phyloP scores from a whole-genome alignment of 2,797 vertebrate genomes.

The Garrulus glandarius region DNA sequence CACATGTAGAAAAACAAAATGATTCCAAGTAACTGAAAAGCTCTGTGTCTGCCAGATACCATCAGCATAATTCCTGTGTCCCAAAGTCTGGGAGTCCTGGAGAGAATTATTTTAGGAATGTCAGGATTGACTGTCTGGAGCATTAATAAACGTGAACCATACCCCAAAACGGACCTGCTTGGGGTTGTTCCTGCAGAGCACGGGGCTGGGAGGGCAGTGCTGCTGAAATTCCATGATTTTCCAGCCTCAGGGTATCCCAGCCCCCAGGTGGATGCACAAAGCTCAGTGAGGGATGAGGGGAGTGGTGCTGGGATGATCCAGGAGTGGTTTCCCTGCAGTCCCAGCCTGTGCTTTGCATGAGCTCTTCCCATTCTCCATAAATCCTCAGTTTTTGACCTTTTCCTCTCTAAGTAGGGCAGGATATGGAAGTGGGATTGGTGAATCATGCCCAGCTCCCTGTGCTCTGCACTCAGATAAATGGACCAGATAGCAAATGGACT shows the following conservation, averaged over 20 bases:
- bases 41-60: not conserved
- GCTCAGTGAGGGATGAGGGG: not conserved
- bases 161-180: fast-evolving
- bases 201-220: not conserved
- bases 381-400: not conserved
- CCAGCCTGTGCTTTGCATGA: fast-evolving
- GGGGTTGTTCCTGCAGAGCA: not conserved
- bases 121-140: not conserved
- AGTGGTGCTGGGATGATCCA: not conserved
- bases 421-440: not conserved
- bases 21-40: not conserved
- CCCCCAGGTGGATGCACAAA: fast-evolving
- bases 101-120: not conserved
- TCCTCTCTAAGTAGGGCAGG: not conserved
- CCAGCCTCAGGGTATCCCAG: not conserved
- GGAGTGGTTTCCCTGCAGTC: not conserved
- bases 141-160: not conserved
- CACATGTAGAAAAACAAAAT: not conserved
- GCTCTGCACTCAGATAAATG: not conserved
- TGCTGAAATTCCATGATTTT: not conserved
- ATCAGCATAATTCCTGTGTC: not conserved
- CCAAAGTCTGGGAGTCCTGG: not conserved
- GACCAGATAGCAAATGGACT: not conserved
- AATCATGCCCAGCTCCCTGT: not conserved
- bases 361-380: not conserved